Base-by-base conservation (phyloP, 2,113 vertebrate genomes). In the Amphiprion ocellaris region DNA sequence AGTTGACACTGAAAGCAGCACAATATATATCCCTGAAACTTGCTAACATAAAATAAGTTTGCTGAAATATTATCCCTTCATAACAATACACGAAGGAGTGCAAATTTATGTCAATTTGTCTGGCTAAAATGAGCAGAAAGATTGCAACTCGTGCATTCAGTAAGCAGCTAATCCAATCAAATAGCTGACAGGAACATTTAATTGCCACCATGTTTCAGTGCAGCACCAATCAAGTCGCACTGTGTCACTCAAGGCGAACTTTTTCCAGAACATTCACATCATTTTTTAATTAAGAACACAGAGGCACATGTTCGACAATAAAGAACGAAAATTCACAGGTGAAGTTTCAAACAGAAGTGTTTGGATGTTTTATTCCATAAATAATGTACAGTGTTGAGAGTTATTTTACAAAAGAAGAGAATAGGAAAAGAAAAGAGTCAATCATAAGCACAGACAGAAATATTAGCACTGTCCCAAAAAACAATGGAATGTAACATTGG, bases 351-450 rank as follows among this genome's bases (percentile, higher is more conserved):
- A 93, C 93, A 91, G 61, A 84, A 87, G 81, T 52, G 83, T 93
- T 93, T 92, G 85, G 90, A 94, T 89, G 85, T 94, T 95, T 95
- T 95, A 94, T 95, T 95, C 90, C 87, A 90, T 92, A 88, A 90
- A 93, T 81, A 92, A 91, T 83, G 81, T 92, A 93, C 92, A 94
- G 75, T 79, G 81, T 90, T 56, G 80, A 86, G 69, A 67, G 77
- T 85, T 87, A 55, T 73, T 69, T 87, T 89, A 92, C 89, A 93
- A 88, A 93, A 86, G 56, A 86, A 80, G 70, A 85, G 74, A 87
- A 81, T 41, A 75, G 69, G 81, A 88, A 84, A 90, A 87, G 60
- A 86, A 84, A 89, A 81, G 78, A 86, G 77, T 78, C 83, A 70
- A 72, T 82, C 77, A 87, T 77, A 66, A 85, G 70, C 82, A 93